Evolutionary conservation across 2,797 vertebrate species (phyloP), one percentile per base, ranked within the genome.

Genomic region (Spea hammondii): DNA sequence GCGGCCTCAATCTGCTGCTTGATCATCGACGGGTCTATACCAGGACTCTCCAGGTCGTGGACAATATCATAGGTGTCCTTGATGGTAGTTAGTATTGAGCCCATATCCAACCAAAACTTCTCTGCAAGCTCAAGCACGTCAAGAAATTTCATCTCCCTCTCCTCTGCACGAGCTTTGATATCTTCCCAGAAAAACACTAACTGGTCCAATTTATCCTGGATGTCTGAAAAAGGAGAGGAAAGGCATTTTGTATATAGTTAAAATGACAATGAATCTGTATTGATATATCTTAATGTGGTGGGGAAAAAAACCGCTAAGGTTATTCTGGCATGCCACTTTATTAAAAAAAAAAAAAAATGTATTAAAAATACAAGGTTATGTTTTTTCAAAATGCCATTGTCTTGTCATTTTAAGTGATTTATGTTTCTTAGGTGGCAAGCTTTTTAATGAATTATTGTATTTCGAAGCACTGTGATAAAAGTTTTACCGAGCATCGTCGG

Each of bases 71-170:
- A 97, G 0, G 97, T 98, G 88, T 99, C 97, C 78, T 89, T 91
- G 78, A 99, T 95, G 32, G 97, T 99, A 79, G 96, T 96, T 86
- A 99, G 90, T 0, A 99, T 93, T 5, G 97, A 95, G 59, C 92
- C 95, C 95, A 99, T 95, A 83, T 99, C 97, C 0, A 96, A 93
- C 98, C 98, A 99, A 90, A 99, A 99, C 88, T 99, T 98, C 77
- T 97, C 97, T 0, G 98, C 94, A 2, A 99, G 91, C 84, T 99
- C 98, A 85, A 95, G 86, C 59, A 99, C 97, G 70, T 99, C 97
- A 4, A 95, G 94, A 83, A 98, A 96, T 83, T 97, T 98, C 76
- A 94, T 94, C 83, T 99, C 98, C 57, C 93, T 89, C 69, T 99
- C 97, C 88, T 99, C 98, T 0, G 95, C 94, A 12, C 94, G 94